Conservation (phyloP, 1,140 invertebrate species). For the Arion vulgaris region DNA sequence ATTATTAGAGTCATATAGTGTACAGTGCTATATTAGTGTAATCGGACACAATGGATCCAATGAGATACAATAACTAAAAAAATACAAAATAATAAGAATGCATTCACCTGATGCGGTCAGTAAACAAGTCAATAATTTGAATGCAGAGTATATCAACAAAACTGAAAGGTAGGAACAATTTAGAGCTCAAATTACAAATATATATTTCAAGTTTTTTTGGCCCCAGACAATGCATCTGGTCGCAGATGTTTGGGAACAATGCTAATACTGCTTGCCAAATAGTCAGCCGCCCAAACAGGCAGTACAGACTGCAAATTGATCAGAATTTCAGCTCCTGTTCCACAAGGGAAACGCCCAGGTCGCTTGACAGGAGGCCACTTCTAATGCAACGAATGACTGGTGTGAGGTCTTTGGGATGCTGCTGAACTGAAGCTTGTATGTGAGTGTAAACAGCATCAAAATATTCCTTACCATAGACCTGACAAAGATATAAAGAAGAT, state of each 20-base stretch:
- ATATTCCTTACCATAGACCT: conserved; percentile 59
- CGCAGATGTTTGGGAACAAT: conserved; percentile 55
- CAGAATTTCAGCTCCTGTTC: conserved; percentile 63
- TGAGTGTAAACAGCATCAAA: conserved; percentile 59
- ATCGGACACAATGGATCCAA: no score
- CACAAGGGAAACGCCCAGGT: conserved; percentile 65
- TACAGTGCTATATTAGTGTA: no score
- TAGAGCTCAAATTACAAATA: background rate
- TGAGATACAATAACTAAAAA: no score
- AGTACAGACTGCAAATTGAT: conserved; percentile 62
- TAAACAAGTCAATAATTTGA: no score
- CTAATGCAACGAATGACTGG: conserved; percentile 67
- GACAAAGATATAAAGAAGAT: background rate
- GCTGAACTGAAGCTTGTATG: conserved; percentile 45
- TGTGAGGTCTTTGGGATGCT: conserved; percentile 62
- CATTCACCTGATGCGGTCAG: no score
- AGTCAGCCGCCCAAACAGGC: conserved; percentile 68
- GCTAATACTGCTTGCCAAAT: conserved; percentile 52
- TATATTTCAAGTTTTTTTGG: background rate
- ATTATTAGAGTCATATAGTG: no score
- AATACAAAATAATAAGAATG: no score
- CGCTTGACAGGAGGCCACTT: conserved; percentile 66
- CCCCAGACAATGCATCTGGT: conserved; percentile 40
- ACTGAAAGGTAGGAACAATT: background rate
- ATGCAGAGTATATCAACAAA: no score